Evolutionary conservation across 2,888 invertebrate species (phyloP).

Genomic region (Drosophila sordidapex): DNA sequence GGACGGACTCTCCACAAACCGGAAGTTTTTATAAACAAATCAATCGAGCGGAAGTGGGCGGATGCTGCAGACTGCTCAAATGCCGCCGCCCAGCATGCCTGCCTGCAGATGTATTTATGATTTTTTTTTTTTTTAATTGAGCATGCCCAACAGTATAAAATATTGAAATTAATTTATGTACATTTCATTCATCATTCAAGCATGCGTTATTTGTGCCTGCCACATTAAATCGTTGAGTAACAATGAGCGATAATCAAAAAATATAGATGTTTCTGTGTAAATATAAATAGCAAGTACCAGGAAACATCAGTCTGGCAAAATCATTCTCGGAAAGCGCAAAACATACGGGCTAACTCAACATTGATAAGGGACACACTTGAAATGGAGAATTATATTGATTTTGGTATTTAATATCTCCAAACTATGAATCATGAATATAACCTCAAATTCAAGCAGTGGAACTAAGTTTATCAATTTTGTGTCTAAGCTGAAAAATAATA

Average conservation of each 20-base stretch:
- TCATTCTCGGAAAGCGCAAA: not conserved
- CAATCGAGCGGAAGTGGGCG: conserved; percentile 73
- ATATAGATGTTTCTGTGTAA: not conserved
- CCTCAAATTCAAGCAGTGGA: not conserved
- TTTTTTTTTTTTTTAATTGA: conserved; percentile 18
- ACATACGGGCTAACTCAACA: conserved; percentile 10
- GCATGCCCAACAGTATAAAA: conserved; percentile 25
- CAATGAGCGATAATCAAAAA: conserved; percentile 31
- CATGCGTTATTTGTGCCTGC: conserved; percentile 22
- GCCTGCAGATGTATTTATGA: conserved; percentile 36
- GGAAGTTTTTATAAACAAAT: conserved; percentile 77
- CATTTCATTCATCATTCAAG: conserved; percentile 39
- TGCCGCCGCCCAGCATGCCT: conserved; percentile 1
- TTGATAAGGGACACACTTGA: conserved; percentile 27
- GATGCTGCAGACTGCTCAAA: conserved; percentile 25
- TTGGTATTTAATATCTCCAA: not conserved
- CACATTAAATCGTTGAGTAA: conserved; percentile 22
- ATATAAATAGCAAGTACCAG: conserved; percentile 23
- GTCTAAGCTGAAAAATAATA: not conserved
- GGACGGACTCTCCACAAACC: conserved; percentile 42
- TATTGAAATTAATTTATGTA: conserved; percentile 49
- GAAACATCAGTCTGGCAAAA: conserved; percentile 16
- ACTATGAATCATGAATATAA: not conserved
- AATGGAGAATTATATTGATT: not conserved
- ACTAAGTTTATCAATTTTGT: not conserved